phyloP scores from a whole-genome alignment of 2,797 vertebrate species.

The Sphenodon punctatus region DNA sequence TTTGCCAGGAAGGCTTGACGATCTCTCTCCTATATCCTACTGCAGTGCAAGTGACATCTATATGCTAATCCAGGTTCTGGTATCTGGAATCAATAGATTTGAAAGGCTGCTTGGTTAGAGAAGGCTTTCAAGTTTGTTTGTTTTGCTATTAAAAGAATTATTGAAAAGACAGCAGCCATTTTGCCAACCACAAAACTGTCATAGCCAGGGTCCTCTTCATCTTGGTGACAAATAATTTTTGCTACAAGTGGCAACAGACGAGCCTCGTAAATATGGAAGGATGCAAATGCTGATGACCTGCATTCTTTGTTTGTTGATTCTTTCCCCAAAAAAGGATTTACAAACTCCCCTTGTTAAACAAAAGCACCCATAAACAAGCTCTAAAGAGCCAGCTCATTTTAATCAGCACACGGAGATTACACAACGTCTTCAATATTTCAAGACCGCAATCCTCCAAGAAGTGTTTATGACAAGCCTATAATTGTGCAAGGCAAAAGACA shows the following conservation, averaged over 20 bases:
- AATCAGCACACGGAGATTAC: slow-evolving; percentile 60
- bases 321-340: slow-evolving; percentile 31
- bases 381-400: slow-evolving; percentile 59
- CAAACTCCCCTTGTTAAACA: slow-evolving; percentile 13
- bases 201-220: too few species aligned
- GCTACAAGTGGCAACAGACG: slow-evolving; percentile 27
- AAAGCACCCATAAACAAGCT: slow-evolving; percentile 19
- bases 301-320: slow-evolving; percentile 32
- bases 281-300: slow-evolving; percentile 20
- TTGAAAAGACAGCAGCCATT: too few species aligned
- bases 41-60: slow-evolving; percentile 18
- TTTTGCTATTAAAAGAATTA: too few species aligned
- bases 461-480: slow-evolving; percentile 70
- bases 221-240: too few species aligned
- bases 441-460: slow-evolving; percentile 64
- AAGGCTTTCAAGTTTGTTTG: too few species aligned
- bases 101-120: not conserved
- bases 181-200: too few species aligned
- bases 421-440: slow-evolving; percentile 68
- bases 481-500: slow-evolving; percentile 70
- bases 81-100: not conserved
- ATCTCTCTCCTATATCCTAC: slow-evolving; percentile 6
- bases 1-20: slow-evolving; percentile 38
- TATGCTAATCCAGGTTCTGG: slow-evolving; percentile 8
- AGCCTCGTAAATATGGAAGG: slow-evolving; percentile 29